Percentiles rank a stretch among this genome's conserved stretches.
phyloP scores from a whole-genome alignment of 2,888 invertebrate species.

The Apomyelois bistriatella region DNA sequence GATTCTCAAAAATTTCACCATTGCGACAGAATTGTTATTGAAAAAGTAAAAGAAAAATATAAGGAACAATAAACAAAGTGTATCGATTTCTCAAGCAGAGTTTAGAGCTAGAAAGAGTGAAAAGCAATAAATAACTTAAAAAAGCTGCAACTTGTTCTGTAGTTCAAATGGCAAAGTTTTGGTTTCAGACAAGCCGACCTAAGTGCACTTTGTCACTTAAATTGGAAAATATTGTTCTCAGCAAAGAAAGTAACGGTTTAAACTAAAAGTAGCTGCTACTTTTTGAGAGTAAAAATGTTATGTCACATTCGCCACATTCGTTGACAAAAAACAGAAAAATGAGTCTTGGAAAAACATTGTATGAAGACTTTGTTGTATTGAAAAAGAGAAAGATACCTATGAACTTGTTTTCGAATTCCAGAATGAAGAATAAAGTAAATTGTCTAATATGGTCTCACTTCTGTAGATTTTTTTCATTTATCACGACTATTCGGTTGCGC shows the following conservation, averaged over 20 bases:
- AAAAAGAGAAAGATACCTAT: too few species aligned
- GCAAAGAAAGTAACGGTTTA: slow-evolving; percentile 53
- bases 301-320: background rate
- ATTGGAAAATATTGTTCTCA: slow-evolving; percentile 76
- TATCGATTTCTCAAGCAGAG: slow-evolving; percentile 10
- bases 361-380: too few species aligned
- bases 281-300: slow-evolving; percentile 33
- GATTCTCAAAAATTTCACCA: too few species aligned
- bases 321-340: background rate
- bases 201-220: slow-evolving; percentile 79
- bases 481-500: too few species aligned
- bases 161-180: slow-evolving; percentile 76
- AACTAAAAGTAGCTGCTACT: slow-evolving; percentile 45
- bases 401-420: too few species aligned
- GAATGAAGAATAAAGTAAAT: too few species aligned
- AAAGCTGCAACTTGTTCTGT: slow-evolving; percentile 59
- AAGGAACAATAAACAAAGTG: background rate
- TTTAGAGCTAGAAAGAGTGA: slow-evolving; percentile 14
- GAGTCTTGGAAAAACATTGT: background rate
- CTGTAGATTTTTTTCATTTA: too few species aligned
- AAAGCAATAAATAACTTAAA: slow-evolving; percentile 40
- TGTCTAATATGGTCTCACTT: too few species aligned
- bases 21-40: too few species aligned
- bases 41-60: too few species aligned
- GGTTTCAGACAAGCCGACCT: slow-evolving; percentile 72